Evolutionary conservation across 2,888 invertebrate species (phyloP), one percentile per base, ranked within the genome.

Genomic region (Drosophila mulleri): DNA sequence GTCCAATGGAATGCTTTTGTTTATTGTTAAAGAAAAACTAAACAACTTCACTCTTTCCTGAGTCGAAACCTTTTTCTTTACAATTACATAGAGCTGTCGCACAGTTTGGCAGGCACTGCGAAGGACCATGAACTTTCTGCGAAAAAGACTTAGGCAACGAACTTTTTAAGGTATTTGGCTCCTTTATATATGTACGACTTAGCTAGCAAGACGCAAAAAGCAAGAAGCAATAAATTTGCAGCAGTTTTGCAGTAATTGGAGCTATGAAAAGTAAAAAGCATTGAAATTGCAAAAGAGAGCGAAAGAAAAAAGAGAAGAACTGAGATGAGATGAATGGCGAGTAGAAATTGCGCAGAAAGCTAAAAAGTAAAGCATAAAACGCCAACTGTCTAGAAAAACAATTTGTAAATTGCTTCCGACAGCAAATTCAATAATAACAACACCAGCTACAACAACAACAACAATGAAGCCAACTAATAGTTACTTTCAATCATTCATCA

Each of bases 321-420:
- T 23, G 20, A 23, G 20, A 39, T 48, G 42, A 57, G 56, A 62
- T 57, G 65, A 44, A 50, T 63, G 66, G 58, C 47, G 3, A 44
- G 59, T 53, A 77, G 65, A 68, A 64, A 74, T 68, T 68, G 65
- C 47, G 50, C 64, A 74, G 71, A 71, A 71, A 71, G 74, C 61
- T 75, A 56, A 66, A 72, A 77, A 63, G 72, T 66, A 26, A 54
- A 72, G 63, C 74, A 68, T 61, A 70, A 72, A 80, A 73, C 66
- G 74, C 66, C 39, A 70, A 44, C 61, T 77, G 87, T 79, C 85
- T 78, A 75, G 75, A 80, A 73, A 83, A 86, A 80, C 87, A 88
- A 88, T 86, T 86, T 86, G 89, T 83, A 88, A 86, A 88, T 88
- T 86, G 88, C 89, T 86, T 86, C 85, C 88, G 85, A 88, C 85